These are phyloP conservation scores for Dasysyrphus tricinctus DNA, from an alignment of 2,888 invertebrate species.

Conservation along the genomic window DNA sequence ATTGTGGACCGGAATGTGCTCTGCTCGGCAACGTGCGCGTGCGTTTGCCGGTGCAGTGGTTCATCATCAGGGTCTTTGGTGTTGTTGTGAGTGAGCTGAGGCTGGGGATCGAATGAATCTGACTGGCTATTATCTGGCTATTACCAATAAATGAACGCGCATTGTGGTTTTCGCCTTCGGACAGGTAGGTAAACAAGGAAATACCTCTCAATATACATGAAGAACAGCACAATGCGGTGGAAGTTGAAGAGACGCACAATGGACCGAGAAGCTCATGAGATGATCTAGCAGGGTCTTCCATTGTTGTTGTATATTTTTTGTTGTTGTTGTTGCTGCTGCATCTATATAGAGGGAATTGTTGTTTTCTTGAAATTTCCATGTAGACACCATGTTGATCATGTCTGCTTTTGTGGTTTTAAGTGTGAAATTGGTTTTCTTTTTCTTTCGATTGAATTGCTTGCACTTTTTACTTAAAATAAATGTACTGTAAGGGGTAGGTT, in stretches of 20 bases:
- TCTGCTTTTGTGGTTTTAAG: conserved; percentile 24
- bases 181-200: conserved; percentile 72
- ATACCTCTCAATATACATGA: conserved; percentile 56
- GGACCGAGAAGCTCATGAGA: conserved; percentile 4
- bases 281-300: conserved; percentile 13
- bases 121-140: conserved; percentile 70
- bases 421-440: conserved; percentile 52
- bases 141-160: conserved; percentile 72
- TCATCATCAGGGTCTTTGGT: conserved; percentile 26
- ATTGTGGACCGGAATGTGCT: conserved; percentile 62
- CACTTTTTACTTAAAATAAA: conserved; percentile 29
- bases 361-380: conserved; percentile 22
- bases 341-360: background rate
- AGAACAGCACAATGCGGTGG: conserved; percentile 3
- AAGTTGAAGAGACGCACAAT: background rate
- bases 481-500: background rate
- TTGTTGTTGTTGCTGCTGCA: background rate
- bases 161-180: conserved; percentile 72
- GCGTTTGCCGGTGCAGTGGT: conserved; percentile 45
- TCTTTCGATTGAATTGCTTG: conserved; percentile 32
- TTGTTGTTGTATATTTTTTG: conserved; percentile 3
- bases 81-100: background rate
- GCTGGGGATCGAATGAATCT: conserved; percentile 49
- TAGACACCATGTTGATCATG: conserved; percentile 19
- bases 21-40: conserved; percentile 44